Evolutionary conservation across 2,797 vertebrate species (phyloP).

Genomic region (Crocidura indochinensis): DNA sequence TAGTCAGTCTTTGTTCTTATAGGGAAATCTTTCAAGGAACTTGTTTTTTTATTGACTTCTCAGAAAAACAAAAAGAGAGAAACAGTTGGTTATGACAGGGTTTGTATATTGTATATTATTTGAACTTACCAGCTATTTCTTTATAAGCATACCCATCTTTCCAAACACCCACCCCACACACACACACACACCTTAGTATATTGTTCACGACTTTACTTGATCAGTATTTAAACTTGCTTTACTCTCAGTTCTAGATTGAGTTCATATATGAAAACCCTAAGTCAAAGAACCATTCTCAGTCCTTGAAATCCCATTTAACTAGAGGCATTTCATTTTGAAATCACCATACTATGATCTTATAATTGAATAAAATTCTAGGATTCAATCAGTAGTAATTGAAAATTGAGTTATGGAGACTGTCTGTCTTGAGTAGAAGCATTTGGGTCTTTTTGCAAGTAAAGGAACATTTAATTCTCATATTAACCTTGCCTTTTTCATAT

Average conservation of each 20-base stretch:
- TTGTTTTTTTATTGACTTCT: not conserved
- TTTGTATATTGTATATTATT: not conserved
- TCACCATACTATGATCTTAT: not conserved
- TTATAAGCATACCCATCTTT: not conserved
- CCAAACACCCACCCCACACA: not conserved
- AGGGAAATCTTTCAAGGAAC: not conserved
- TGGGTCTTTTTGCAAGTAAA: not conserved
- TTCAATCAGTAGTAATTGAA: not conserved
- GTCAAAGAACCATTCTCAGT: conserved; percentile 1
- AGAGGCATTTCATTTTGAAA: conserved; percentile 44
- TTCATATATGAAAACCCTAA: not conserved
- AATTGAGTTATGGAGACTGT: conserved; percentile 15
- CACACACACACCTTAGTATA: too few species aligned
- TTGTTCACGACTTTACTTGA: too few species aligned
- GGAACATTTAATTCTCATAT: not conserved
- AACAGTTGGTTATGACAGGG: not conserved
- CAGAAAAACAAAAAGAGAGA: conserved; percentile 1
- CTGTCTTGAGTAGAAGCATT: not conserved
- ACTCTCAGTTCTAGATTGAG: not conserved
- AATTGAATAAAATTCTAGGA: not conserved
- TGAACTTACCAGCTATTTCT: not conserved
- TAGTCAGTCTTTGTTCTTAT: not conserved
- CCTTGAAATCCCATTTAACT: not conserved
- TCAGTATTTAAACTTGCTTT: too few species aligned
- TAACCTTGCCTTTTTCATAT: not conserved